Conservation (phyloP, 2,888 invertebrate species). For the Elmis aenea region DNA sequence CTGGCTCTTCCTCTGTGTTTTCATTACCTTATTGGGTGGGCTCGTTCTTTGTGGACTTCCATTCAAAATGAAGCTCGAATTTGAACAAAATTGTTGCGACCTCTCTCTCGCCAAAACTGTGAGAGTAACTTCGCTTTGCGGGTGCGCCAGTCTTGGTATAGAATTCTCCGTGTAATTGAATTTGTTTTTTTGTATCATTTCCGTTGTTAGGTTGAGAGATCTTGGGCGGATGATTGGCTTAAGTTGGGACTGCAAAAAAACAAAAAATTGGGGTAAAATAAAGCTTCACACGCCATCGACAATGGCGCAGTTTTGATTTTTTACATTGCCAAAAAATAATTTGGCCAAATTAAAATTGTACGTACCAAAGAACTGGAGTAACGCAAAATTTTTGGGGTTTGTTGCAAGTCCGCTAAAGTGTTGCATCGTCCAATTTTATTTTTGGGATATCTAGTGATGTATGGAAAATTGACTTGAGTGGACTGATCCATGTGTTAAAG, state of each 20-base stretch:
- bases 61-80: slow-evolving; percentile 41
- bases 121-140: slow-evolving; percentile 50
- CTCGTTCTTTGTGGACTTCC: no score
- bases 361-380: slow-evolving; percentile 36
- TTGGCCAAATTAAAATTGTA: no score
- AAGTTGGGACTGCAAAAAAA: slow-evolving; percentile 27
- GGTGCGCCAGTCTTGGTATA: slow-evolving; percentile 32
- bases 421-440: slow-evolving; percentile 51
- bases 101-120: slow-evolving; percentile 46
- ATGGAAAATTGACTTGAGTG: slow-evolving; percentile 29
- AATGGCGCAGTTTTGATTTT: not conserved
- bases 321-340: no score
- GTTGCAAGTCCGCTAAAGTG: slow-evolving; percentile 50
- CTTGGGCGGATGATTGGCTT: slow-evolving; percentile 19
- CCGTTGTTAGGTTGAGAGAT: slow-evolving; percentile 31
- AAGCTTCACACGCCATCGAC: not conserved
- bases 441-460: slow-evolving; percentile 36
- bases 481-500: slow-evolving; percentile 25
- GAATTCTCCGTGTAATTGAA: slow-evolving; percentile 32
- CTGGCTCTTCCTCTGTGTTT: no score
- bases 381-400: slow-evolving; percentile 40
- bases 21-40: no score
- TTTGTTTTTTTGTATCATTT: slow-evolving; percentile 31
- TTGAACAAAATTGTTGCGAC: slow-evolving; percentile 49
- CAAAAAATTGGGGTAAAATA: not conserved